These are phyloP conservation scores for Melanostoma mellinum DNA, from an alignment of 2,888 invertebrate species.

Conservation along the genomic window DNA sequence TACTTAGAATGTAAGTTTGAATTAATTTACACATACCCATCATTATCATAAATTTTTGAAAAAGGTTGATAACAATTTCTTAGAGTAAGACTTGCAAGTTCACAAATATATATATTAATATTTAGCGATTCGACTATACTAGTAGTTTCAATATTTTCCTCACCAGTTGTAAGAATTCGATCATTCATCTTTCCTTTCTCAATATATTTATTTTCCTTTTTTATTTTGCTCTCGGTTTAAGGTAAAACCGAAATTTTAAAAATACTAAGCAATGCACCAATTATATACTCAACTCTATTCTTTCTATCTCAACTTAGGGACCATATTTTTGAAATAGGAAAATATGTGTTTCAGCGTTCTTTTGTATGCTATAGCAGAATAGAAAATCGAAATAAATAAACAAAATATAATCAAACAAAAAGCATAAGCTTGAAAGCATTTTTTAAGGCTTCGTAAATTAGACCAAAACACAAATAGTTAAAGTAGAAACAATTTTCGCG, in stretches of 20 bases:
- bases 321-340: conserved; percentile 65
- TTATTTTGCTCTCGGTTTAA: not conserved
- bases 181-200: conserved; percentile 14
- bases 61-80: not conserved
- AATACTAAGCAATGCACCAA: conserved; percentile 58
- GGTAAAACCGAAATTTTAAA: no score
- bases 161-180: conserved; percentile 23
- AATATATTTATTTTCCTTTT: conserved; percentile 27
- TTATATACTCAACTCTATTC: conserved; percentile 44
- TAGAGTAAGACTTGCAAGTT: not conserved
- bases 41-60: conserved; percentile 57
- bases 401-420: conserved; percentile 4
- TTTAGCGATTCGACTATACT: conserved; percentile 38
- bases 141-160: conserved; percentile 51
- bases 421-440: conserved; percentile 5
- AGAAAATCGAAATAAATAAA: conserved; percentile 7
- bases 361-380: conserved; percentile 31
- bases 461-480: conserved; percentile 17
- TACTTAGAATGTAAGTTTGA: conserved; percentile 38
- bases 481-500: conserved; percentile 1
- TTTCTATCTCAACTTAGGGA: conserved; percentile 67
- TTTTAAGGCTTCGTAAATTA: conserved; percentile 21
- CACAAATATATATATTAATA: conserved; percentile 43
- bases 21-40: conserved; percentile 72
- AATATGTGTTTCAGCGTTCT: conserved; percentile 65